These are phyloP conservation scores for Zaprionus obscuricornis DNA, from an alignment of 2,888 invertebrate genomes.

Conservation along the genomic window DNA sequence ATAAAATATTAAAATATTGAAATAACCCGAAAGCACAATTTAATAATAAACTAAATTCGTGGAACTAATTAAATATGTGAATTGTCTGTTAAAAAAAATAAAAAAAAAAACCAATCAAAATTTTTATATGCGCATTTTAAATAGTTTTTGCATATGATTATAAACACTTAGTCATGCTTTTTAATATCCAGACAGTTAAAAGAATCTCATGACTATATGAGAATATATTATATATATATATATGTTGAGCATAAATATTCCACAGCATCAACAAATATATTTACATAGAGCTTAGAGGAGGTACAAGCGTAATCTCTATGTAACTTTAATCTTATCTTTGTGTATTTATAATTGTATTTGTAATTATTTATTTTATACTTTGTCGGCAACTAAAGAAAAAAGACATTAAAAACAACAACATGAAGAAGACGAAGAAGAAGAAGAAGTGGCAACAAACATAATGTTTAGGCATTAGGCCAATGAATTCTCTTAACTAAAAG, in stretches of 20 bases:
- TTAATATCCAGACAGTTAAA: neutral
- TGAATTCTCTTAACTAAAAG: too few species aligned
- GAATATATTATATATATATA: neutral
- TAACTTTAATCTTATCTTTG: constrained; percentile 41
- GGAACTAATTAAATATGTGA: neutral
- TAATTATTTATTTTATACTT: constrained; percentile 29
- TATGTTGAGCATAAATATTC: constrained; percentile 6
- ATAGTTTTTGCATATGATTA: too few species aligned
- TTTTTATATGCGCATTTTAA: constrained; percentile 15
- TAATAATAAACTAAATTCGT: constrained; percentile 1
- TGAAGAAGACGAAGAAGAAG: too few species aligned
- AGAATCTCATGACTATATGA: neutral
- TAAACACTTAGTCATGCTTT: too few species aligned
- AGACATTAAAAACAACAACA: too few species aligned
- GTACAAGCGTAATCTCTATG: constrained; percentile 2
- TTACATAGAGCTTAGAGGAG: neutral
- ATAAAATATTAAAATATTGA: constrained; percentile 15
- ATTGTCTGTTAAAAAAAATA: too few species aligned
- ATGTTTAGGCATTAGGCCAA: too few species aligned
- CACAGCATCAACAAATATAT: constrained; percentile 6
- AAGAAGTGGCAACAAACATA: too few species aligned
- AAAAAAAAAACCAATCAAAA: constrained; percentile 17
- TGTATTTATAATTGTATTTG: constrained; percentile 17
- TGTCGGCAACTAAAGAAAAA: constrained; percentile 32
- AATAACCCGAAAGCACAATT: constrained; percentile 12